Base-by-base conservation (phyloP, 30 jellyfish, hydroid and myxozoan genomes). In the Turritopsis dohrnii region DNA sequence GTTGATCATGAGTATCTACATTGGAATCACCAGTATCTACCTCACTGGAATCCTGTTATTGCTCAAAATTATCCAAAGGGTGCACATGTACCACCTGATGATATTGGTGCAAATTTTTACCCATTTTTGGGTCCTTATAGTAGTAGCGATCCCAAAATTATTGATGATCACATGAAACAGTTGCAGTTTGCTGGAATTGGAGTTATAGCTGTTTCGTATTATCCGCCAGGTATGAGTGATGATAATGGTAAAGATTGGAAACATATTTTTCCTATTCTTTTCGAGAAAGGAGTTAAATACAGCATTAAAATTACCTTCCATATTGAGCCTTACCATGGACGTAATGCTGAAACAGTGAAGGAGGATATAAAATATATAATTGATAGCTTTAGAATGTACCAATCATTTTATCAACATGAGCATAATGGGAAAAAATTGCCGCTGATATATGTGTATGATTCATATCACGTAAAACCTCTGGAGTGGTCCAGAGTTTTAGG, bases 201-300 rank as follows among this genome's bases (percentile, higher is more conserved):
- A 24, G 96, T 86, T 52, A 65, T 89, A 54, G 96, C 83, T 71
- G 96, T 89, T 28, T 94, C 99, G 1, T 94, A 94, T 80, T 94
- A 94, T 60, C 99, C 99, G 9, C 84, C 89, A 4, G 96, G 96
- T 13, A 52, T 81, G 17, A 90, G 88, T 52, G 99, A 94, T 89
- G 95, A 86, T 21, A 86, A 94, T 84, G 99, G 99, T 7, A 86
- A 86, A 75, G 90, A 95, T 20, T 94, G 99, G 99, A 88, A 80
- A 31, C 89, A 83, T 52, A 52, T 83, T 9, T 94, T 53, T 29
- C 86, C 84, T 21, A 71, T 88, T 19, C 66, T 94, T 66, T 71
- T 94, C 25, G 94, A 88, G 73, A 74, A 71, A n/a, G 99, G 97
- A 4, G 85, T 29, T 4, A 86, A 81, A 20, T 79, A 53, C 80